Conservation (phyloP, 37 sponge, comb jelly and placozoan species). For the Chondrilla cf. caribensis region DNA sequence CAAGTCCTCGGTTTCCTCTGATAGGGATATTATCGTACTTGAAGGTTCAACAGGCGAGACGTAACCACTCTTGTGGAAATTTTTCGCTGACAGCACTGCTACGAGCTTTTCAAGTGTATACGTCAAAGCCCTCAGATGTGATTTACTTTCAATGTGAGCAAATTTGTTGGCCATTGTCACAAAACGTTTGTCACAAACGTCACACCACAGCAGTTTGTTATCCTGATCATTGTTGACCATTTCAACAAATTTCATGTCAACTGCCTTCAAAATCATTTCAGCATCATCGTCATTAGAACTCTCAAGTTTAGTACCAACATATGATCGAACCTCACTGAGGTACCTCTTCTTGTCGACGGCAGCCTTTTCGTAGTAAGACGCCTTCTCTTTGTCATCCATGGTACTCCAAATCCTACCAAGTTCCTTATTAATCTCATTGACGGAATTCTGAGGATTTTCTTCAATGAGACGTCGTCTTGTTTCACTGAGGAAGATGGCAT, state of each 20-base stretch:
- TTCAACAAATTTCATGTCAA: not conserved
- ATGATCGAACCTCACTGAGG: constrained; percentile 16
- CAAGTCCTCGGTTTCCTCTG: not conserved
- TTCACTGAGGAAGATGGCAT: constrained; percentile 26
- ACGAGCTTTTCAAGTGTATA: constrained; percentile 10
- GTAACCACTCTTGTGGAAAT: not conserved
- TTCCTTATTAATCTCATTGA: constrained; percentile 21
- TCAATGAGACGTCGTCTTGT: constrained; percentile 5
- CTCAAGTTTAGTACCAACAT: not conserved
- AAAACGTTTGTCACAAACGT: constrained; percentile 9
- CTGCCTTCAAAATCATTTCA: not conserved
- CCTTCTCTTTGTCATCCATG: constrained; percentile 7
- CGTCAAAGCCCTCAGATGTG: not conserved
- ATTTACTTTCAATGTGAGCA: constrained; percentile 24
- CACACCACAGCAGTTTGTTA: not conserved
- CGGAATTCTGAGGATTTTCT: not conserved
- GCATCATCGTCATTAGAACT: not conserved
- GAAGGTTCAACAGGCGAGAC: no score
- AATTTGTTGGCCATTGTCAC: constrained; percentile 15
- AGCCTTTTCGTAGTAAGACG: constrained; percentile 10
- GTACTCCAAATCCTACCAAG: constrained; percentile 1
- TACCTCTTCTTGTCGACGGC: constrained; percentile 8
- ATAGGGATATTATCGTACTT: no score
- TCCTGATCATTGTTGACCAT: not conserved
- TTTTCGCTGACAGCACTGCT: not conserved